Conservation (phyloP, 2,113 vertebrate species). For the Pelobates fuscus region DNA sequence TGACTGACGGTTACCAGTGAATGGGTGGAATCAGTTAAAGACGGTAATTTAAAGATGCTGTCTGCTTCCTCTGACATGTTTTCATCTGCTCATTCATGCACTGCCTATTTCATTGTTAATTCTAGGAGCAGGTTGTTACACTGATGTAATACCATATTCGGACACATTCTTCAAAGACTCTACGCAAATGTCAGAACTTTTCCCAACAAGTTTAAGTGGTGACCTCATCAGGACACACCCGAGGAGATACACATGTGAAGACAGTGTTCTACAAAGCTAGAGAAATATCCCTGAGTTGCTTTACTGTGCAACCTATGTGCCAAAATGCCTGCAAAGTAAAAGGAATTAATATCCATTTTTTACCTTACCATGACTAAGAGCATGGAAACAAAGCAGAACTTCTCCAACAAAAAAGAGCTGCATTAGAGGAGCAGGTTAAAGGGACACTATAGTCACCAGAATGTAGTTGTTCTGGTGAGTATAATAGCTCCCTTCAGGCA, state of each 20-base stretch:
- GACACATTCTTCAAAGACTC: slow-evolving; percentile 25
- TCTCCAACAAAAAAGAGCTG: no score
- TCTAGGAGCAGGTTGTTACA: slow-evolving; percentile 6
- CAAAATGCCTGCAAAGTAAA: background rate
- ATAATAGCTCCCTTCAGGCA: no score
- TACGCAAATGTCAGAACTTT: slow-evolving; percentile 26
- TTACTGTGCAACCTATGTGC: background rate
- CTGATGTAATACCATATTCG: slow-evolving; percentile 32
- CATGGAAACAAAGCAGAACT: no score
- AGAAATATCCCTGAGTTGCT: background rate
- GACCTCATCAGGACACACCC: slow-evolving; percentile 31
- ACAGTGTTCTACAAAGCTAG: background rate
- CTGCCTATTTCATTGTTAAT: slow-evolving; percentile 27
- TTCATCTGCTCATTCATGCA: slow-evolving; percentile 24
- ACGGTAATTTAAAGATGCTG: slow-evolving; percentile 26
- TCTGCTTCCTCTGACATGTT: slow-evolving; percentile 39
- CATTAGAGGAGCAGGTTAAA: no score
- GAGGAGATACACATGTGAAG: slow-evolving; percentile 5
- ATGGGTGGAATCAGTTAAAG: slow-evolving; percentile 24
- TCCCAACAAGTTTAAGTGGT: slow-evolving; percentile 19
- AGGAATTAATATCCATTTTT: no score
- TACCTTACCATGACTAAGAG: no score
- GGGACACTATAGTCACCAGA: no score
- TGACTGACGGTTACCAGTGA: slow-evolving; percentile 35
- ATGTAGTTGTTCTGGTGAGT: no score